Conservation (phyloP, 1,140 invertebrate species). For the Batillaria attramentaria region DNA sequence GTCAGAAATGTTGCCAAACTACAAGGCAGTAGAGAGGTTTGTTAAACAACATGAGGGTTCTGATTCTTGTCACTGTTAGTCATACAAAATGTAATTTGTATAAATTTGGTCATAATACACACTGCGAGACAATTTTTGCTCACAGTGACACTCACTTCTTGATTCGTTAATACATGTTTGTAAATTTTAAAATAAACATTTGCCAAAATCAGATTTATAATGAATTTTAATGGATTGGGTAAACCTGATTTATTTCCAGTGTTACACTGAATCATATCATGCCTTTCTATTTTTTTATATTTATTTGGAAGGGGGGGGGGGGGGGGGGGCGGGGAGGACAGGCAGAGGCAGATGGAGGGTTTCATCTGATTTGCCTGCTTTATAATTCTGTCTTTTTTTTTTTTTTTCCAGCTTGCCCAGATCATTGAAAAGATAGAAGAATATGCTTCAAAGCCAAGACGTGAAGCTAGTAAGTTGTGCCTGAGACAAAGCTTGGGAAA, state of each 20-base stretch:
- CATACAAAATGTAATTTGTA: not conserved
- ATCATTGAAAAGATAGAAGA: conserved; percentile 85
- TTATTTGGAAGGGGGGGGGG: too few species aligned
- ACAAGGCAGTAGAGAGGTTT: conserved; percentile 75
- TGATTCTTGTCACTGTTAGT: not conserved
- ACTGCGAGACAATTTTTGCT: not conserved
- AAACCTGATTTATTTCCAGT: too few species aligned
- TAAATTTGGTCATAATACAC: not conserved
- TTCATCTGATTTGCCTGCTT: not conserved
- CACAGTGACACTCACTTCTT: too few species aligned
- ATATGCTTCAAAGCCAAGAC: conserved; percentile 78
- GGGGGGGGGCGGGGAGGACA: too few species aligned
- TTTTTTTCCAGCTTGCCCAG: conserved; percentile 76
- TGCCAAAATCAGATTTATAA: too few species aligned
- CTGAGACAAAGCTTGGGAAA: too few species aligned
- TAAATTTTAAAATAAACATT: too few species aligned
- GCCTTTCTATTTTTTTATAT: too few species aligned
- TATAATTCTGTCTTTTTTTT: conserved; percentile 19
- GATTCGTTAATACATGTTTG: too few species aligned
- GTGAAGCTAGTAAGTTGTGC: conserved; percentile 50
- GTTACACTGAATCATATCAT: too few species aligned
- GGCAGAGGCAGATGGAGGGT: too few species aligned
- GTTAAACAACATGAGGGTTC: not conserved
- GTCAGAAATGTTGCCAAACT: conserved; percentile 91
- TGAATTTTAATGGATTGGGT: too few species aligned